These are phyloP conservation scores for Pyrgilauda ruficollis DNA, from an alignment of 2,113 vertebrate species.

Conservation along the genomic window DNA sequence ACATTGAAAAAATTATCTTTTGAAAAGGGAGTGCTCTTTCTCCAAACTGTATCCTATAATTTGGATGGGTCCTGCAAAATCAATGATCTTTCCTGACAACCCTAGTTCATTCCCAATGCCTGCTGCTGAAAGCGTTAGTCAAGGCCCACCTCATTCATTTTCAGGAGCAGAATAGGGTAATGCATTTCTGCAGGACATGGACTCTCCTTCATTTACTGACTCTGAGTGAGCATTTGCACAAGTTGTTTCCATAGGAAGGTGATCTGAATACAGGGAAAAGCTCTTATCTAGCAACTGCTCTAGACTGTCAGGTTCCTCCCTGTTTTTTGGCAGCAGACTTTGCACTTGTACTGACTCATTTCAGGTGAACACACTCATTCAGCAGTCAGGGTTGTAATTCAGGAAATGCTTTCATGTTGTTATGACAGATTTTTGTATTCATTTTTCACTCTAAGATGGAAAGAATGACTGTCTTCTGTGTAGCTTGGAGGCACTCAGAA, in stretches of 20 bases:
- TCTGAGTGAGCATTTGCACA: not conserved
- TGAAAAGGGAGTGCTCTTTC: slow-evolving; percentile 8
- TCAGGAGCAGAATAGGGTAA: not conserved
- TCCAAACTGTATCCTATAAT: not conserved
- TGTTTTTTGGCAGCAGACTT: not conserved
- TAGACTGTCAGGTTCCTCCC: not conserved
- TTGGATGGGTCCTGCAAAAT: slow-evolving; percentile 37
- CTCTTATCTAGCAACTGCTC: not conserved
- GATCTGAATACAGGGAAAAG: not conserved
- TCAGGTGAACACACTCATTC: slow-evolving; percentile 14
- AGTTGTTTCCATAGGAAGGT: not conserved
- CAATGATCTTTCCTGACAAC: slow-evolving; percentile 52
- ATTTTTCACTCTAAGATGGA: slow-evolving; percentile 40
- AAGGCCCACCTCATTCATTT: not conserved
- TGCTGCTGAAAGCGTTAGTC: not conserved
- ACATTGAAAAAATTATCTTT: slow-evolving; percentile 55
- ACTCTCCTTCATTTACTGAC: not conserved
- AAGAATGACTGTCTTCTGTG: slow-evolving; percentile 18
- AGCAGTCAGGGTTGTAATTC: slow-evolving; percentile 40
- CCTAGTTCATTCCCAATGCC: slow-evolving; percentile 44
- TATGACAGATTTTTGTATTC: slow-evolving; percentile 21
- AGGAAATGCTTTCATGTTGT: slow-evolving; percentile 53
- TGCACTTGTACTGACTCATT: slow-evolving; percentile 46
- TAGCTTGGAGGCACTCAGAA: slow-evolving; percentile 37
- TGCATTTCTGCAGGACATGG: not conserved